A percentile compares a stretch with the other conserved stretches of the same genome.
Conservation (phyloP, 2,113 vertebrate genomes). For the Anoura caudifer region DNA sequence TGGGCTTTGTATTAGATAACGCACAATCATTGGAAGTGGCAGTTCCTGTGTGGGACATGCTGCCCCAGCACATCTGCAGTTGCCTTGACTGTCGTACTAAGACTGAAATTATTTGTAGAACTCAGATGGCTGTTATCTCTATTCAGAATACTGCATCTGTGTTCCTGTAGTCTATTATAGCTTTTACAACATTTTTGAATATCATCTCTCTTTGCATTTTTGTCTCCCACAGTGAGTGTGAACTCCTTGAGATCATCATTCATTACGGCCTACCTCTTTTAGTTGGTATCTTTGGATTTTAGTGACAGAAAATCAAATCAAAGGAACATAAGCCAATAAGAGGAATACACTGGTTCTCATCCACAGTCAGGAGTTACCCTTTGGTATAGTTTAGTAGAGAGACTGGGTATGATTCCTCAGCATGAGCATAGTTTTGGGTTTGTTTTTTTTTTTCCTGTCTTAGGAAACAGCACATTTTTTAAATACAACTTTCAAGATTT, state of each 20-base stretch:
- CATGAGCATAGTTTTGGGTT: neutral
- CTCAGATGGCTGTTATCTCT: neutral
- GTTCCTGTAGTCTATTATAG: neutral
- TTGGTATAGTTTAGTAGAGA: neutral
- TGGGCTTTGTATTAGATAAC: neutral
- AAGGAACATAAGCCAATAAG: neutral
- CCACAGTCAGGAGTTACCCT: neutral
- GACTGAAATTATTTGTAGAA: neutral
- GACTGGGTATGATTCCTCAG: neutral
- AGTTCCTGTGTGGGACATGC: neutral
- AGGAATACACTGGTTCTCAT: neutral
- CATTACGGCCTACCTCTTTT: neutral
- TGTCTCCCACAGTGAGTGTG: neutral
- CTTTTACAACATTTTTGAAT: neutral
- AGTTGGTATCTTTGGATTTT: neutral
- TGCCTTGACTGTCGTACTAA: neutral
- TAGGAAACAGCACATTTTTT: neutral
- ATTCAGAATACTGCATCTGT: neutral
- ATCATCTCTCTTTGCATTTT: neutral
- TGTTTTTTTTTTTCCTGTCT: neutral
- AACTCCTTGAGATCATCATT: neutral
- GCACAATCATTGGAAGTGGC: neutral
- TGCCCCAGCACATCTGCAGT: neutral
- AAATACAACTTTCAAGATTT: neutral
- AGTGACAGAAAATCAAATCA: neutral